phyloP scores from a whole-genome alignment of 2,113 vertebrate genomes.

The Alligator sinensis region DNA sequence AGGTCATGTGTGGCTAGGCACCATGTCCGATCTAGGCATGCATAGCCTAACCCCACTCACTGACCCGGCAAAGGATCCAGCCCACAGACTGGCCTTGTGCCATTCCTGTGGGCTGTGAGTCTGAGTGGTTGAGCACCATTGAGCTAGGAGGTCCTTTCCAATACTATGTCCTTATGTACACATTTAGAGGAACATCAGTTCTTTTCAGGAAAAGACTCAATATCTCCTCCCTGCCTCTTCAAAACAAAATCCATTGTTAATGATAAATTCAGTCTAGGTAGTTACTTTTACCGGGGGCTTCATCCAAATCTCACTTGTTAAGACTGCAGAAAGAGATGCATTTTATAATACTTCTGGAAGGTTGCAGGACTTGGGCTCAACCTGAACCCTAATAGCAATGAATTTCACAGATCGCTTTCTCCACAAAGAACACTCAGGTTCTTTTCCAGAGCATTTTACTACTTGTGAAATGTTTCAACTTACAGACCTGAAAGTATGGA shows the following conservation, averaged over 20 bases:
- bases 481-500: conserved; percentile 8
- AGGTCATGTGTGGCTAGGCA: too few relatives aligned
- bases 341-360: not conserved
- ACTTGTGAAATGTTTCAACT: conserved; percentile 8
- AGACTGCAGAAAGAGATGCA: not conserved
- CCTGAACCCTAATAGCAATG: not conserved
- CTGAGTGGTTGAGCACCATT: too few relatives aligned
- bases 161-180: too few relatives aligned
- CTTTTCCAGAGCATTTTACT: not conserved
- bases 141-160: too few relatives aligned
- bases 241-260: not conserved
- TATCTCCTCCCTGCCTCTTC: not conserved
- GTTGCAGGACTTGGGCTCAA: rapidly evolving
- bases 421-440: not conserved
- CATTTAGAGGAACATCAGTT: not conserved
- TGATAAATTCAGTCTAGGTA: not conserved
- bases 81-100: too few relatives aligned
- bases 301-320: not conserved
- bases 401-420: not conserved
- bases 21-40: too few relatives aligned
- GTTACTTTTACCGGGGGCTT: not conserved
- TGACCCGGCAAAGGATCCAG: too few relatives aligned
- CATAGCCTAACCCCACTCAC: too few relatives aligned
- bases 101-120: too few relatives aligned
- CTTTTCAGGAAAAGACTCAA: not conserved